Percentiles rank a stretch among this genome's conserved stretches.
phyloP scores from a whole-genome alignment of 1,140 invertebrate genomes.

The Bilobella aurantiaca region DNA sequence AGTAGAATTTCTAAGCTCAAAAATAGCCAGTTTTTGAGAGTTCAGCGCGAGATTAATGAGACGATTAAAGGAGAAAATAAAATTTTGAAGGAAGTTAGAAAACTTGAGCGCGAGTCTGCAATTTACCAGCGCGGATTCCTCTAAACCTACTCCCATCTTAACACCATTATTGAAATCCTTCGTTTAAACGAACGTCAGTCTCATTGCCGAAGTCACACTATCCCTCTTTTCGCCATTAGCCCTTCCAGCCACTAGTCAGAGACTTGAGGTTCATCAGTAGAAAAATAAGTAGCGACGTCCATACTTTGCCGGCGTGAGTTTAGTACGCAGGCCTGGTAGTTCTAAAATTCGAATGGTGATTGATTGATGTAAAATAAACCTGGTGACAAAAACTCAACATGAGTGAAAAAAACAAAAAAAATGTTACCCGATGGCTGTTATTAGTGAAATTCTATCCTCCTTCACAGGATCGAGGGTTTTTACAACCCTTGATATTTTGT shows the following conservation, averaged over 20 bases:
- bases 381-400: too few species aligned
- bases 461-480: too few species aligned
- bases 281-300: too few species aligned
- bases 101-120: not conserved
- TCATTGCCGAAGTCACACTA: not conserved
- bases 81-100: not conserved
- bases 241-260: not conserved
- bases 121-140: not conserved
- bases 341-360: too few species aligned
- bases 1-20: not conserved
- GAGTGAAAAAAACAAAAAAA: too few species aligned
- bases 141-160: not conserved
- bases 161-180: not conserved
- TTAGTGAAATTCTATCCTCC: too few species aligned
- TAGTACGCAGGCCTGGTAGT: too few species aligned
- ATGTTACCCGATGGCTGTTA: too few species aligned
- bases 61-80: not conserved
- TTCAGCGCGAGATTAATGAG: not conserved
- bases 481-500: too few species aligned
- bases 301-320: too few species aligned
- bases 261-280: not conserved
- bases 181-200: not conserved
- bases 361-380: too few species aligned
- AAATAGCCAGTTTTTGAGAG: not conserved
- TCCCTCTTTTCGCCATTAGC: not conserved